phyloP scores from a whole-genome alignment of 1,140 invertebrate species.

The Elymnias hypermnestra region DNA sequence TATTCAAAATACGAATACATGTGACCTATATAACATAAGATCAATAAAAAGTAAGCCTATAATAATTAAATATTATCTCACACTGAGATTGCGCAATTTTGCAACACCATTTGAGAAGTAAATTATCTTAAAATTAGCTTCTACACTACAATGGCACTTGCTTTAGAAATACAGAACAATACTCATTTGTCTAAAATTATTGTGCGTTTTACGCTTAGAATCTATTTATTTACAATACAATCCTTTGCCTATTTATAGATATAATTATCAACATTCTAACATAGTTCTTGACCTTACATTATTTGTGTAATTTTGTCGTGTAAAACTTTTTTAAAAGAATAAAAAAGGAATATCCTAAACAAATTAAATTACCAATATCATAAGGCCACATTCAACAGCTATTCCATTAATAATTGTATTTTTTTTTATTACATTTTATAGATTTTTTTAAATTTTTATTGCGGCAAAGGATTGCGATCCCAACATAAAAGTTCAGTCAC shows the following conservation, averaged over 20 bases:
- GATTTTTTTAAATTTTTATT: constrained; percentile 28
- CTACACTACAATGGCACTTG: constrained; percentile 45
- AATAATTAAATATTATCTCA: constrained; percentile 24
- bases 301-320: too few relatives aligned
- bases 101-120: constrained; percentile 43
- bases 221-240: constrained; percentile 39
- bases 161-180: constrained; percentile 27
- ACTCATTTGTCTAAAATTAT: constrained; percentile 7
- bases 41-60: too few relatives aligned
- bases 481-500: constrained; percentile 49
- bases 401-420: constrained; percentile 45
- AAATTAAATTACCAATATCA: too few relatives aligned
- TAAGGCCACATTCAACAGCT: constrained; percentile 24
- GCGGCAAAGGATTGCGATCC: constrained; percentile 44
- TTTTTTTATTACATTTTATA: constrained; percentile 26
- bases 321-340: too few relatives aligned
- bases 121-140: constrained; percentile 49
- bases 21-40: constrained; percentile 10
- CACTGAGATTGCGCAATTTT: constrained; percentile 40
- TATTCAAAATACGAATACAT: background rate
- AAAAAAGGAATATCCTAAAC: too few relatives aligned
- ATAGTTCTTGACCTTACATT: too few relatives aligned
- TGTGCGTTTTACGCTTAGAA: constrained; percentile 48
- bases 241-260: constrained; percentile 36
- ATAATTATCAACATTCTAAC: too few relatives aligned